Percentiles rank a stretch among this genome's conserved stretches.
These are phyloP conservation scores for Synanthedon vespiformis DNA, from an alignment of 2,888 invertebrate species.

Conservation along the genomic window DNA sequence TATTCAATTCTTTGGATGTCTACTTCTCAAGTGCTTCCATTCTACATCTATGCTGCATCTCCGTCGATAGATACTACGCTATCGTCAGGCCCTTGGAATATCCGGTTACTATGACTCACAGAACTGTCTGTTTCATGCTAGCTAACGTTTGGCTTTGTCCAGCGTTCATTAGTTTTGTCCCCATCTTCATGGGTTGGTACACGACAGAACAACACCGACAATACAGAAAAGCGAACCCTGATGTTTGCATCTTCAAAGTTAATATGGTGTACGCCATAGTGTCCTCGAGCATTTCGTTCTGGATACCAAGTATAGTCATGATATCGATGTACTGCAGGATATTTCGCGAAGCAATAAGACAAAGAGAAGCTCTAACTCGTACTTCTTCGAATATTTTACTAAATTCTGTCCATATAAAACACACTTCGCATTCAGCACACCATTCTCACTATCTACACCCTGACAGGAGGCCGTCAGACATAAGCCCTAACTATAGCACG, in stretches of 20 bases:
- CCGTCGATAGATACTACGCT: conserved; percentile 91
- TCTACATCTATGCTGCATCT: conserved; percentile 93
- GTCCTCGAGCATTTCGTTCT: conserved; percentile 91
- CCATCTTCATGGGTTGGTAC: conserved; percentile 96
- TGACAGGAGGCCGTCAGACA: conserved; percentile 57
- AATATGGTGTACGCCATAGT: conserved; percentile 89
- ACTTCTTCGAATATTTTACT: conserved; percentile 89
- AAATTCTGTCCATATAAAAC: conserved; percentile 86
- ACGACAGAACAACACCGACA: conserved; percentile 84
- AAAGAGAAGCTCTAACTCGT: conserved; percentile 83
- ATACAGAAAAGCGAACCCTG: conserved; percentile 74
- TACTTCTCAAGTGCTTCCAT: conserved; percentile 94
- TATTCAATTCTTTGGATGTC: conserved; percentile 94
- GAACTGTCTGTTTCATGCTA: conserved; percentile 84
- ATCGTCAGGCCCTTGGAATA: conserved; percentile 93
- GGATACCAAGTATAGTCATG: conserved; percentile 94
- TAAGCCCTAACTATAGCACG: conserved; percentile 63
- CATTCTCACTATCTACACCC: conserved; percentile 68
- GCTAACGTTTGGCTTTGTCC: conserved; percentile 93
- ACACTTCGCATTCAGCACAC: conserved; percentile 78
- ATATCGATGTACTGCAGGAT: conserved; percentile 91
- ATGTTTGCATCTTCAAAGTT: conserved; percentile 85
- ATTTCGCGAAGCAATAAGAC: conserved; percentile 84
- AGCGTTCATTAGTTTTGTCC: conserved; percentile 92
- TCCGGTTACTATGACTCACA: conserved; percentile 90